Evolutionary conservation across 1,140 invertebrate genomes (phyloP), one percentile per base, ranked within the genome.

Genomic region (Drosophila arizonae): DNA sequence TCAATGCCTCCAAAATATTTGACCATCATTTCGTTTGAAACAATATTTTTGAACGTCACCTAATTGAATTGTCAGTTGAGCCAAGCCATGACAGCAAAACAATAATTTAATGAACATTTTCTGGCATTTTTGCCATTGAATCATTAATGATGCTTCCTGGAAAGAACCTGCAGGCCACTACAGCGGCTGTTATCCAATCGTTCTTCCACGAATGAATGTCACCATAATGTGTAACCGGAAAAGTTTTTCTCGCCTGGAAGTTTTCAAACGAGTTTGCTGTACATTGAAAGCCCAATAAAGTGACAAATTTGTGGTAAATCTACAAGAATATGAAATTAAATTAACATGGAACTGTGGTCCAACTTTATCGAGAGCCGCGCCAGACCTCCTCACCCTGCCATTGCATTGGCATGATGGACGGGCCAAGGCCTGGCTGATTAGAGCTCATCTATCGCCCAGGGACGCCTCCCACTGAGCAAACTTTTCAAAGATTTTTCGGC

Each of bases 261-360:
- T 72, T 78, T 68, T 64, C 30, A 52, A 64, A 61, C 73, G 63
- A 67, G 73, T 68, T 78, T 55, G 54, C 55, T 66, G 68, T 43
- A n/a, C 76, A 66, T 10, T 51, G 52, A 62, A 75, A 62, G 76
- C 72, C 70, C 54, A 76, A 72, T 61, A 78, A 76, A 78, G 73
- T 72, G 73, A 60, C 69, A 71, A 72, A 64, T 68, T 76, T 67
- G 73, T 54, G 67, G 67, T 67, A 58, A 74, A 74, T 74, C 52
- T 74, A 74, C 72, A 72, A 72, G 73, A 67, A 78, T 58, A 72
- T 76, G 68, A 72, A 78, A 78, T 78, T 78, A 76, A 78, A 78
- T 78, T 78, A 76, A 78, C 73, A 78, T 72, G 57, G 68, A 72
- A 68, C 76, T 60, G 68, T 63, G 72, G 58, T 33, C 58, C 33